Evolutionary conservation across 2,113 vertebrate species (phyloP).

Genomic region (Nyctibius bracteatus): DNA sequence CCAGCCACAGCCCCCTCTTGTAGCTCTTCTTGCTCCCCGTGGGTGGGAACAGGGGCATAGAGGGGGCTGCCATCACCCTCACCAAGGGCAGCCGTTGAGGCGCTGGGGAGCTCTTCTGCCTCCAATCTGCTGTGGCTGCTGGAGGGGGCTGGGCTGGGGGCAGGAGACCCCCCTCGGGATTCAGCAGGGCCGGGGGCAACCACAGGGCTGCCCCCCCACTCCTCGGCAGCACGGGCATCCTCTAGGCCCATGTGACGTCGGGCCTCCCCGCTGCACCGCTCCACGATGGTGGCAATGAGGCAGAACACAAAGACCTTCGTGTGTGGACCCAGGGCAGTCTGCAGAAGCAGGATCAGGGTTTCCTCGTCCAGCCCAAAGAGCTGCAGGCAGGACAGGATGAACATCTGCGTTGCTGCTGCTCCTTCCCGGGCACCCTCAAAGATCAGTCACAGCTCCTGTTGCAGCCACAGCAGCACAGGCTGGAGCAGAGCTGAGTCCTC

Average conservation of each 20-base stretch:
- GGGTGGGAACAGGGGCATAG: neutral
- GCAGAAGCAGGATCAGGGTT: too few species aligned
- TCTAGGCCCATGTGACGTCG: accelerated
- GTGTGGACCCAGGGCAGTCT: too few species aligned
- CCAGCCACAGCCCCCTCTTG: neutral
- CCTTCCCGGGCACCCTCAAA: too few species aligned
- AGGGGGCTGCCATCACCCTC: accelerated
- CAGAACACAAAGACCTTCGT: too few species aligned
- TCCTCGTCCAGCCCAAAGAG: too few species aligned
- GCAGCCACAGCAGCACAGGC: too few species aligned
- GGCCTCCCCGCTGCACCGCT: accelerated
- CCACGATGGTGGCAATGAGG: too few species aligned
- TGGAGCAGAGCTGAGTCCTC: too few species aligned
- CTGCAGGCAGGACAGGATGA: too few species aligned
- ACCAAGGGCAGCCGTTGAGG: neutral
- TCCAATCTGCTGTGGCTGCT: neutral
- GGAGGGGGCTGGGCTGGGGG: neutral
- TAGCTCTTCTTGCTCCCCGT: neutral
- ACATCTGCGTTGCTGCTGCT: too few species aligned
- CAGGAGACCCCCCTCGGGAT: neutral
- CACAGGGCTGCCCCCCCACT: neutral
- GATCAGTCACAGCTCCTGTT: too few species aligned
- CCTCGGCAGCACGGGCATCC: accelerated
- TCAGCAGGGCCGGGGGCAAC: accelerated
- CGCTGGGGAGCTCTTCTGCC: neutral